A percentile compares a stretch with the other conserved stretches of the same genome.
phyloP scores from a whole-genome alignment of 2,797 vertebrate genomes.

The Myoxocephalus aenaeus region DNA sequence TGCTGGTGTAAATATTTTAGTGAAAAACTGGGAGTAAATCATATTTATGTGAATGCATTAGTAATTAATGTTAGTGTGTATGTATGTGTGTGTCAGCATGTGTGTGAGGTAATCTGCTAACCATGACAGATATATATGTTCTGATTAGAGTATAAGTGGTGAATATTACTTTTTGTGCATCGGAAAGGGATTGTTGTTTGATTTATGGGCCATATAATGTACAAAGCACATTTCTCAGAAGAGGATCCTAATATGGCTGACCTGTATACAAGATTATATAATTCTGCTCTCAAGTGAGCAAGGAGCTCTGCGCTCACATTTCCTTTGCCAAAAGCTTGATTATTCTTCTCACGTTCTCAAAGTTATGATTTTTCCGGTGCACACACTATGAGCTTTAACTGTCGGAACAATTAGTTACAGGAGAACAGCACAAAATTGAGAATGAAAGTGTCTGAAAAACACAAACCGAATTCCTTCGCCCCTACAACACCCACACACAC shows the following conservation, averaged over 20 bases:
- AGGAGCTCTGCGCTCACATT: constrained; percentile 43
- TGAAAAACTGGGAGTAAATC: constrained; percentile 22
- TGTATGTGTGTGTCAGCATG: too few relatives aligned
- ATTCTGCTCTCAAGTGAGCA: constrained; percentile 56
- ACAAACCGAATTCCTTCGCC: constrained; percentile 52
- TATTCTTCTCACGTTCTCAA: constrained; percentile 38
- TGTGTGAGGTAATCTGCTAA: constrained; percentile 11
- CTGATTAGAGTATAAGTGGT: background rate
- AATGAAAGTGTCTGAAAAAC: constrained; percentile 47
- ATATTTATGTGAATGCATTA: constrained; percentile 35
- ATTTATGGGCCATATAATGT: constrained; percentile 16
- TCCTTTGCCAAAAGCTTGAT: constrained; percentile 47
- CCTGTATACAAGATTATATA: constrained; percentile 68
- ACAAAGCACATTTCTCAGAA: constrained; percentile 23
- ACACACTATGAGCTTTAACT: constrained; percentile 24
- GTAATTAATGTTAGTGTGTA: constrained; percentile 25
- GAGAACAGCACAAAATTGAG: constrained; percentile 42
- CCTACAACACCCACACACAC: constrained; percentile 39
- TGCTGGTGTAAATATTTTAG: constrained; percentile 56
- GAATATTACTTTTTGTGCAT: constrained; percentile 10
- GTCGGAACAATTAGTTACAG: constrained; percentile 19
- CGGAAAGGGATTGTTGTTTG: constrained; percentile 16
- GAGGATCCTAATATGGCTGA: constrained; percentile 65
- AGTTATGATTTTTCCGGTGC: constrained; percentile 38
- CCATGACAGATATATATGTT: constrained; percentile 18